These are phyloP conservation scores for Pristionchus mayeri DNA, from an alignment of 2,888 invertebrate species.

Conservation along the genomic window DNA sequence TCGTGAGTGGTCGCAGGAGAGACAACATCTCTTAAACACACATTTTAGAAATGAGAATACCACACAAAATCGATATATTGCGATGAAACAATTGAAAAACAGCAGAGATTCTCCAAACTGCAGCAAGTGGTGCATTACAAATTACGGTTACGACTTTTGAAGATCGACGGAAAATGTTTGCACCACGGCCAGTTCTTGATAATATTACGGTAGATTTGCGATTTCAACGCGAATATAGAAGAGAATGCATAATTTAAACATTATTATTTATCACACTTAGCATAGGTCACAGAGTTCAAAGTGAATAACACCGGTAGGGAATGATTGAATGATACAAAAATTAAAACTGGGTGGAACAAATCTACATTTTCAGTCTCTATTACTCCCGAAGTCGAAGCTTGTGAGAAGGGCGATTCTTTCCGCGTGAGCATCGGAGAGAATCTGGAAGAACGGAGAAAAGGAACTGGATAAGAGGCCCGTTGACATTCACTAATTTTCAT, in stretches of 20 bases:
- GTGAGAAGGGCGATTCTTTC: constrained; percentile 51
- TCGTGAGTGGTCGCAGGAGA: constrained; percentile 40
- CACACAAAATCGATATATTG: too few species aligned
- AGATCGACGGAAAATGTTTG: neutral
- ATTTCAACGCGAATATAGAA: neutral
- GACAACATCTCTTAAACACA: constrained; percentile 18
- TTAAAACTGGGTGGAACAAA: neutral
- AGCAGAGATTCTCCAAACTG: neutral
- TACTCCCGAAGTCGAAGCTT: constrained; percentile 52
- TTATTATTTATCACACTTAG: neutral
- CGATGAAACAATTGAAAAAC: neutral
- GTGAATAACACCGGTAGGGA: neutral
- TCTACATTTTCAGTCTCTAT: constrained; percentile 42
- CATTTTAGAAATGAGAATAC: too few species aligned
- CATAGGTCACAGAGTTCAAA: neutral
- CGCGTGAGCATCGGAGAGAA: constrained; percentile 47
- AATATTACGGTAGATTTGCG: neutral
- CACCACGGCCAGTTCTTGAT: neutral
- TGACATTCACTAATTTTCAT: too few species aligned
- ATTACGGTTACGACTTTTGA: constrained; percentile 15
- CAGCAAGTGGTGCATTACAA: constrained; percentile 14
- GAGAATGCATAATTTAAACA: neutral
- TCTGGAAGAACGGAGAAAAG: constrained; percentile 15
- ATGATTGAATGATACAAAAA: neutral
- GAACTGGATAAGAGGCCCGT: too few species aligned